Evolutionary conservation across 1,140 invertebrate genomes (phyloP).

Genomic region (Paraescarpia echinospica): DNA sequence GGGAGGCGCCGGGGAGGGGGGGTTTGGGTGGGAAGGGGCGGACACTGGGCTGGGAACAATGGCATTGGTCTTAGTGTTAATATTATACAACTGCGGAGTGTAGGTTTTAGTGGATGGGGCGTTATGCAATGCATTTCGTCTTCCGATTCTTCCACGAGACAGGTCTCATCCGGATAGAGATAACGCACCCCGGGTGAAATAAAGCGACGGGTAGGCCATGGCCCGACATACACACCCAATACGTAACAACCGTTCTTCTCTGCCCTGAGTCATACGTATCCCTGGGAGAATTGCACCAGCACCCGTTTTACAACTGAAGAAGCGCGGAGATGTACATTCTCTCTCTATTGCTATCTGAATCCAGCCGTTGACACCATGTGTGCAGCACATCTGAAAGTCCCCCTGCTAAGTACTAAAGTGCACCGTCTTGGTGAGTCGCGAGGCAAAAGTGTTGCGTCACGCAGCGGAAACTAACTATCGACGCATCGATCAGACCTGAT

Average conservation of each 20-base stretch:
- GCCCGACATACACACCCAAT: not conserved
- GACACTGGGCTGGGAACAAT: not conserved
- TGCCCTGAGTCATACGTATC: not conserved
- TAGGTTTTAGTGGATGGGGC: not conserved
- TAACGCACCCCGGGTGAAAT: not conserved
- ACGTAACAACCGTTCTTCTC: not conserved
- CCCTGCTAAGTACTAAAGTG: not conserved
- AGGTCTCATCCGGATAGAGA: not conserved
- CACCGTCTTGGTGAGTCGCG: not conserved
- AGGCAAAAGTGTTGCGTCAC: not conserved
- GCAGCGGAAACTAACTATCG: not conserved
- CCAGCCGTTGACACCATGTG: not conserved
- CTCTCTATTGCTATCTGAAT: not conserved
- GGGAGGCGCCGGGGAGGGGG: not conserved
- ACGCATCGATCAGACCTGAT: not conserved
- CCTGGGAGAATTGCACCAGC: not conserved
- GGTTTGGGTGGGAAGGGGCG: not conserved
- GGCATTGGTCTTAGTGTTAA: not conserved
- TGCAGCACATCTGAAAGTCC: not conserved
- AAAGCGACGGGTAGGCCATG: not conserved
- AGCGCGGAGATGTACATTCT: not conserved
- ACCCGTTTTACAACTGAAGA: not conserved
- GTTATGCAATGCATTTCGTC: too few relatives aligned
- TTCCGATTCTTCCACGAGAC: not conserved
- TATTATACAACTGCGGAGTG: not conserved